Evolutionary conservation across 2,113 vertebrate species (phyloP).

Genomic region (Lamprologus sp.): DNA sequence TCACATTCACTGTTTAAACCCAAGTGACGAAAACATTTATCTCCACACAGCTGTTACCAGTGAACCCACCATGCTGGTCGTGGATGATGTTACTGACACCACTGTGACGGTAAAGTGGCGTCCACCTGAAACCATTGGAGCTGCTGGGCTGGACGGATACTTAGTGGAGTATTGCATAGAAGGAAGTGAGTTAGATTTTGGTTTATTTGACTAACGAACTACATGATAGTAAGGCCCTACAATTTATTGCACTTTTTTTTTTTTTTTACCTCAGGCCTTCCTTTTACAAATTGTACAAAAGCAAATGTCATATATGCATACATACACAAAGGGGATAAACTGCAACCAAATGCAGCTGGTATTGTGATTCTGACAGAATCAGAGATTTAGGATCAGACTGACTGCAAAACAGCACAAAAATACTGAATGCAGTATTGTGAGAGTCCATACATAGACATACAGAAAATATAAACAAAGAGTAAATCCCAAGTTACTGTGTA

Average conservation of each 20-base stretch:
- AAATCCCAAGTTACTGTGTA: neutral
- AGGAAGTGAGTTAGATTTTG: slow-evolving; percentile 82
- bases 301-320: neutral
- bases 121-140: slow-evolving; percentile 94
- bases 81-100: slow-evolving; percentile 88
- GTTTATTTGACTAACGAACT: neutral
- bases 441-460: neutral
- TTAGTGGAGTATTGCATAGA: slow-evolving; percentile 92
- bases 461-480: neutral
- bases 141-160: slow-evolving; percentile 93
- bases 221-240: neutral
- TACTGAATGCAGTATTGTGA: neutral
- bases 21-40: neutral
- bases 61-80: slow-evolving; percentile 88
- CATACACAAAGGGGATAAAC: neutral
- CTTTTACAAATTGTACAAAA: neutral
- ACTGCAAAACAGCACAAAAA: neutral
- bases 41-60: slow-evolving; percentile 86
- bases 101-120: slow-evolving; percentile 93
- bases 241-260: neutral
- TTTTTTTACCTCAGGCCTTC: neutral
- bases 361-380: neutral
- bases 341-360: neutral
- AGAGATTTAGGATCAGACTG: neutral
- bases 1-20: neutral